Evolutionary conservation across 2,888 invertebrate genomes (phyloP).

Genomic region (Orchesellides sinensis): DNA sequence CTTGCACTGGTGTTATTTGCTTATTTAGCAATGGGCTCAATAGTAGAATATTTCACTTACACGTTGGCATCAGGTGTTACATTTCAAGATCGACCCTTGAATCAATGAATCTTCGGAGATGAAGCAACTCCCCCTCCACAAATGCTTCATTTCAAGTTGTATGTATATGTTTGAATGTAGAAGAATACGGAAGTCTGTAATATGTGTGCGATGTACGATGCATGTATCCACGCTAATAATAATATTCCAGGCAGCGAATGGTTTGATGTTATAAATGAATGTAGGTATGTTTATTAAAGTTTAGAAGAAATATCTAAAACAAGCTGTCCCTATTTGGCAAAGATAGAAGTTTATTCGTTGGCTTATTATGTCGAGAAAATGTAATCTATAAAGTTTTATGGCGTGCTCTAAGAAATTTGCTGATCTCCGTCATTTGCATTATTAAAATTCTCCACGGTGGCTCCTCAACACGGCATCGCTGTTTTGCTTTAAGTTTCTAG

Average conservation of each 20-base stretch:
- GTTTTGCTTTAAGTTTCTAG: background rate
- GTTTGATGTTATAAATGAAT: too few species aligned
- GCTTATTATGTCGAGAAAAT: constrained; percentile 39
- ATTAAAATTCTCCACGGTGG: constrained; percentile 46
- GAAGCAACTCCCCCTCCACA: constrained; percentile 8
- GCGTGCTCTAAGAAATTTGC: constrained; percentile 17
- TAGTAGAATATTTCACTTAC: constrained; percentile 43
- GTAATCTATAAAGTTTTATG: constrained; percentile 60
- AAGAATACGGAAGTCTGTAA: background rate
- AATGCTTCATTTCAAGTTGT: background rate
- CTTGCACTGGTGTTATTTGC: background rate
- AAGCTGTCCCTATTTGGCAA: too few species aligned
- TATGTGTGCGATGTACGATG: background rate
- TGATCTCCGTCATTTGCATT: constrained; percentile 50
- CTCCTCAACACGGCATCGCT: background rate
- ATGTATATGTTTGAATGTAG: background rate
- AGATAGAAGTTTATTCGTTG: constrained; percentile 42
- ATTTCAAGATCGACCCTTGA: constrained; percentile 59
- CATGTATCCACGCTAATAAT: too few species aligned
- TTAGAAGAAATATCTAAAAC: too few species aligned
- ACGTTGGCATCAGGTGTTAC: constrained; percentile 63
- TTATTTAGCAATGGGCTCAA: constrained; percentile 1
- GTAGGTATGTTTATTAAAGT: too few species aligned
- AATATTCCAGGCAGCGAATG: too few species aligned
- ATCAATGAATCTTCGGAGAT: constrained; percentile 59